Conservation (phyloP, 2,113 vertebrate species). For the Platichthys flesus region DNA sequence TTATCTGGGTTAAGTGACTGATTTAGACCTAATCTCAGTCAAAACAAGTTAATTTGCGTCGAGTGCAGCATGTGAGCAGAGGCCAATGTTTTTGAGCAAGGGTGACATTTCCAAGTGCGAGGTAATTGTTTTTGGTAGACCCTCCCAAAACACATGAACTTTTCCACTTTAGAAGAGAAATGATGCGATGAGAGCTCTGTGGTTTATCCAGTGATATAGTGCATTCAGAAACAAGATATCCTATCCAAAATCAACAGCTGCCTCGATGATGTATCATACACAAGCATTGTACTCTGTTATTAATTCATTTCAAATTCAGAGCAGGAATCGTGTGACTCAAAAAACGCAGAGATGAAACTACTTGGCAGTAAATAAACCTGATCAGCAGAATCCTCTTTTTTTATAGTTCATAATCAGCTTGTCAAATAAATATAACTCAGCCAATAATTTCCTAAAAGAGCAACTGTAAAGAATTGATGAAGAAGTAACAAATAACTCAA, state of each 20-base stretch:
- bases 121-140: conserved; percentile 18
- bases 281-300: conserved; percentile 17
- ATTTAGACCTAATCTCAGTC: conserved; percentile 18
- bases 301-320: conserved; percentile 13
- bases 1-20: conserved; percentile 38
- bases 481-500: neutral
- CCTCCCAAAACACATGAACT: conserved; percentile 27
- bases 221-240: conserved; percentile 1
- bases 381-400: neutral
- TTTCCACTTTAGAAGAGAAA: conserved; percentile 36
- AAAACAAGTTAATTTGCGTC: conserved; percentile 34
- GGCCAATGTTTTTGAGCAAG: neutral
- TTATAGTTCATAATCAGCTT: conserved; percentile 24
- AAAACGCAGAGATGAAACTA: conserved; percentile 18
- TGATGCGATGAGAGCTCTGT: neutral
- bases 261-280: neutral
- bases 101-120: neutral
- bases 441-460: neutral
- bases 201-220: conserved; percentile 16
- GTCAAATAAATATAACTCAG: conserved; percentile 3
- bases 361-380: conserved; percentile 22
- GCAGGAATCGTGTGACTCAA: conserved; percentile 16
- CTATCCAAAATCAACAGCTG: conserved; percentile 48
- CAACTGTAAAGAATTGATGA: neutral
- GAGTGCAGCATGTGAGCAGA: conserved; percentile 18